Evolutionary conservation across 2,113 vertebrate genomes (phyloP).

Genomic region (Genyomyrus donnyi): DNA sequence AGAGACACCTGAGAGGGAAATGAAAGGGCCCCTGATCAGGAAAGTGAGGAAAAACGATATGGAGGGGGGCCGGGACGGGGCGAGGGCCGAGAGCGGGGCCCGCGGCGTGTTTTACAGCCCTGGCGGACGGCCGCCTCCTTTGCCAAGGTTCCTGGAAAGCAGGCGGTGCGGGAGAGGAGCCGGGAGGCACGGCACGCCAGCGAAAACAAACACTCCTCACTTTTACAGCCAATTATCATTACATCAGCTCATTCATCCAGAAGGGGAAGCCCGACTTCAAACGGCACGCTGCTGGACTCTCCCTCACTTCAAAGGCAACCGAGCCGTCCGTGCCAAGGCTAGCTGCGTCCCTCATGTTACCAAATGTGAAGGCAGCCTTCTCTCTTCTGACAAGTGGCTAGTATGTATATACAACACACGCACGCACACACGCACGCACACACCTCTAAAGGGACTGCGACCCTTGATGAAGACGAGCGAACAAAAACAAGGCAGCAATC

Average conservation of each 20-base stretch:
- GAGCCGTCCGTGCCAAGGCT: not conserved
- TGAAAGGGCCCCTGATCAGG: not conserved
- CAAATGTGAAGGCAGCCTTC: not conserved
- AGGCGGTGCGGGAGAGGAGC: conserved; percentile 27
- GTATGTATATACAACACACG: not conserved
- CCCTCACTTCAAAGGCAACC: not conserved
- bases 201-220: conserved; percentile 28
- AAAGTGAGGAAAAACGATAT: not conserved
- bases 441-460: not conserved
- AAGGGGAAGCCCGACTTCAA: not conserved
- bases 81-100: not conserved
- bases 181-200: conserved; percentile 15
- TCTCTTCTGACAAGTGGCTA: not conserved
- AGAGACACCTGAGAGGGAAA: not conserved
- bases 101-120: conserved; percentile 55
- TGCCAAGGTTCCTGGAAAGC: conserved; percentile 72
- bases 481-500: not conserved
- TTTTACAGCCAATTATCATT: conserved; percentile 25
- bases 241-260: not conserved
- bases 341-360: not conserved
- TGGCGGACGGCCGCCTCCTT: conserved; percentile 54
- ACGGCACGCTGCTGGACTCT: not conserved
- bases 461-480: not conserved
- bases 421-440: too few relatives aligned
- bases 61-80: not conserved